Evolutionary conservation across 2,113 vertebrate genomes (phyloP).

Genomic region (Solea solea): DNA sequence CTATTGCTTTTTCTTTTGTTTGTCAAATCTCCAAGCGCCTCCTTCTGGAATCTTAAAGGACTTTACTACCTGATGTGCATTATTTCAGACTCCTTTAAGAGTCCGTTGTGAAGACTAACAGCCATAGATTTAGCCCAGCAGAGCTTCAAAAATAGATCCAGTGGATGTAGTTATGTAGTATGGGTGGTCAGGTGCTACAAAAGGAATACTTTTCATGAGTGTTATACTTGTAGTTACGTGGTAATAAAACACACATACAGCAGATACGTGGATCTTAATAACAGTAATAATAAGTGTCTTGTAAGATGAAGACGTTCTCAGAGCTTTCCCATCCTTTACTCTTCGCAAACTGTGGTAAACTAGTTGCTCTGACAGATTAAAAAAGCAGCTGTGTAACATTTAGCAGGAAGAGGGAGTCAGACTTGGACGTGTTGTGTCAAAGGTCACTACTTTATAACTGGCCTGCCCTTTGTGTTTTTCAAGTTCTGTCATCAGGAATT

Average conservation of each 20-base stretch:
- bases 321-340: conserved; percentile 31
- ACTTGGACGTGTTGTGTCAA: conserved; percentile 46
- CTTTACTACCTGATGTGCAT: too few relatives aligned
- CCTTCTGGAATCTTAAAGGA: too few relatives aligned
- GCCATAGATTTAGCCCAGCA: too few relatives aligned
- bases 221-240: conserved; percentile 5
- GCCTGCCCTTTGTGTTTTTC: conserved; percentile 40
- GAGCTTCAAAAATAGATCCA: too few relatives aligned
- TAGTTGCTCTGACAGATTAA: conserved; percentile 45
- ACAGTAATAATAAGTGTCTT: too few relatives aligned
- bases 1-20: too few relatives aligned
- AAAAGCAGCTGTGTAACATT: conserved; percentile 64
- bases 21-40: too few relatives aligned
- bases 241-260: conserved; percentile 35
- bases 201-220: too few relatives aligned
- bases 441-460: conserved; percentile 45
- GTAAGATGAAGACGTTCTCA: conserved; percentile 28
- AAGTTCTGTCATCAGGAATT: conserved; percentile 26
- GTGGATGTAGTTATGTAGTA: too few relatives aligned
- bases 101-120: too few relatives aligned
- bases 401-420: conserved; percentile 54
- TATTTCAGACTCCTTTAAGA: too few relatives aligned
- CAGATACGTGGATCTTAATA: conserved; percentile 31
- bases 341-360: conserved; percentile 22
- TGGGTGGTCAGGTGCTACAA: too few relatives aligned